A percentile compares a stretch with the other conserved stretches of the same genome.
Evolutionary conservation across 2,113 vertebrate species (phyloP).

Genomic region (Chaetodon trifascialis): DNA sequence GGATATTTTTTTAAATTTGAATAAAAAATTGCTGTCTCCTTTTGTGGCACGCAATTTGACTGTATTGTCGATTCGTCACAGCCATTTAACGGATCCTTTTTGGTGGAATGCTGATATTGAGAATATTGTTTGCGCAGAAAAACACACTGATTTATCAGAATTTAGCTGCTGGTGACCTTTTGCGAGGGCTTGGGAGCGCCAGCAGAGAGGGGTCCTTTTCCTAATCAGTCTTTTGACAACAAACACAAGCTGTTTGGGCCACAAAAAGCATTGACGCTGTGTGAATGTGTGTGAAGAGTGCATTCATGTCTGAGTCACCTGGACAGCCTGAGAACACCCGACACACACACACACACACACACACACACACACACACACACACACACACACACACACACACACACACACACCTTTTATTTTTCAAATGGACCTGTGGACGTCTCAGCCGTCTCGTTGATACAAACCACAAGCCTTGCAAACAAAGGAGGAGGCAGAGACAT

Average conservation of each 20-base stretch:
- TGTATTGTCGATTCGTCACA: conserved; percentile 56
- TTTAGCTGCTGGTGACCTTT: conserved; percentile 74
- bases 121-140: conserved; percentile 61
- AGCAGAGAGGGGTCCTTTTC: conserved; percentile 55
- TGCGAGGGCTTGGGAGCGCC: conserved; percentile 36
- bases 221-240: conserved; percentile 76
- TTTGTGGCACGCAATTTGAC: conserved; percentile 47
- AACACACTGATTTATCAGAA: conserved; percentile 60
- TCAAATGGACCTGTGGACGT: conserved; percentile 38
- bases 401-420: conserved; percentile 25
- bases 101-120: conserved; percentile 66
- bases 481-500: conserved; percentile 68
- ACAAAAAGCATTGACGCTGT: conserved; percentile 55
- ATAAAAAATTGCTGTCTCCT: conserved; percentile 40
- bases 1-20: conserved; percentile 52
- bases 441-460: conserved; percentile 40
- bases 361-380: too few relatives aligned
- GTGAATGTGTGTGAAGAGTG: conserved; percentile 39
- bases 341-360: not conserved
- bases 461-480: conserved; percentile 67
- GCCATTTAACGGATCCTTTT: conserved; percentile 58
- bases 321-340: conserved; percentile 38
- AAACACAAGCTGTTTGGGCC: conserved; percentile 75
- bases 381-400: too few relatives aligned
- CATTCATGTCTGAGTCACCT: conserved; percentile 57